Conservation (phyloP, 2,797 vertebrate species). For the Merluccius polli region DNA sequence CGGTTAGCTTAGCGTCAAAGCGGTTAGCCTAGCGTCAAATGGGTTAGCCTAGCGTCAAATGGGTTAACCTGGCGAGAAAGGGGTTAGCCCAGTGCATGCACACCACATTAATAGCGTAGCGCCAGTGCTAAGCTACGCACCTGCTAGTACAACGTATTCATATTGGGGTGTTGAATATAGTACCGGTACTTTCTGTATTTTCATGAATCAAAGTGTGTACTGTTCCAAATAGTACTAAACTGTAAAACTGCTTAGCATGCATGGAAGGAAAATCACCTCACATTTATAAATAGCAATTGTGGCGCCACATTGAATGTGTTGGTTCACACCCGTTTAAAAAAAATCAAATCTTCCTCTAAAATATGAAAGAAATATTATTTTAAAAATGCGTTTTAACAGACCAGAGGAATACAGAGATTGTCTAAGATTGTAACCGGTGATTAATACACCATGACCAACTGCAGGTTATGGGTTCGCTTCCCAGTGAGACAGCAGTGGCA, state of each 20-base stretch:
- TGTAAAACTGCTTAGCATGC: background rate
- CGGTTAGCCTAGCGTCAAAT: background rate
- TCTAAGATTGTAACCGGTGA: too few relatives aligned
- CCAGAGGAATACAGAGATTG: too few relatives aligned
- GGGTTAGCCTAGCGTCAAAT: too few relatives aligned
- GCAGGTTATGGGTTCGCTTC: background rate
- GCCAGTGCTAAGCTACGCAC: background rate
- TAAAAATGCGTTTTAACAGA: too few relatives aligned
- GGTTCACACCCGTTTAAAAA: background rate
- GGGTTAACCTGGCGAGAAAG: too few relatives aligned
- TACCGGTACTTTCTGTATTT: background rate
- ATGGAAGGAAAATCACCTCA: background rate
- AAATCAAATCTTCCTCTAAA: background rate
- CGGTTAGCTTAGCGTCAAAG: background rate
- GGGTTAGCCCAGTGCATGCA: background rate
- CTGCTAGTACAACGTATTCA: background rate
- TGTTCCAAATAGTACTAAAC: background rate
- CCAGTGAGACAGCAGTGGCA: background rate
- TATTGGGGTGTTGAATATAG: background rate
- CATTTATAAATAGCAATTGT: background rate
- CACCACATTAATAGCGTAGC: background rate
- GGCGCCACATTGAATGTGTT: background rate
- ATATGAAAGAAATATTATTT: background rate
- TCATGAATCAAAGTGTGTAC: background rate
- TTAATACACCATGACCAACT: background rate